A percentile compares a stretch with the other conserved stretches of the same genome.
These are phyloP conservation scores for Rhabdophis nuchalis DNA, from an alignment of 2,797 vertebrate genomes.

Conservation along the genomic window DNA sequence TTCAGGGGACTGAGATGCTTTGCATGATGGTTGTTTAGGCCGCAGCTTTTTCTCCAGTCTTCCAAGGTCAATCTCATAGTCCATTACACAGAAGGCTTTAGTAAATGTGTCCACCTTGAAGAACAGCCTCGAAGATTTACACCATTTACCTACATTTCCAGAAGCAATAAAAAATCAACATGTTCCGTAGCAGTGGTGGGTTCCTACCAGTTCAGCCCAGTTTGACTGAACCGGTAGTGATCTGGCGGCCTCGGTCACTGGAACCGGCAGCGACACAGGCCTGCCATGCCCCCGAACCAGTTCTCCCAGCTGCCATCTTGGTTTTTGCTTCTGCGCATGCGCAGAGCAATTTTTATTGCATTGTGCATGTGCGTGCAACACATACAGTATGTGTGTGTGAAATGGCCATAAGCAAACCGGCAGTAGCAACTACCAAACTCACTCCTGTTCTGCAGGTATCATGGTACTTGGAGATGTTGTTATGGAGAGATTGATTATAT, in stretches of 20 bases:
- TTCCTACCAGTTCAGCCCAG: no score
- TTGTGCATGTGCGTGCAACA: no score
- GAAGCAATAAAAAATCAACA: neutral
- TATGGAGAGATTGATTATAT: neutral
- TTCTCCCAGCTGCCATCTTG: no score
- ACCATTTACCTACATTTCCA: neutral
- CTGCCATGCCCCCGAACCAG: no score
- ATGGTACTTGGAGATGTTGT: neutral
- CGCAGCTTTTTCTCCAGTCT: neutral
- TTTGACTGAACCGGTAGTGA: no score
- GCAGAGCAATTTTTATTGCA: no score
- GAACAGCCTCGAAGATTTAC: neutral
- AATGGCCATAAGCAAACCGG: no score
- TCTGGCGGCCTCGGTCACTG: no score
- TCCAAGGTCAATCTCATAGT: neutral
- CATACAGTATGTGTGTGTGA: no score
- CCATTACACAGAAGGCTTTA: neutral
- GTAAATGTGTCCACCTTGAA: neutral
- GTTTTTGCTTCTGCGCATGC: no score
- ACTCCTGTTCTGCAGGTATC: neutral
- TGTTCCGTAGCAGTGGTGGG: neutral
- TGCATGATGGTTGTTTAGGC: neutral
- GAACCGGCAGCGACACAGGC: no score
- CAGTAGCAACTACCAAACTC: no score
- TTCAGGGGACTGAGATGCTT: neutral